A percentile compares a stretch with the other conserved stretches of the same genome.
Evolutionary conservation across 2,797 vertebrate species (phyloP).

Genomic region (Strix occidentalis): DNA sequence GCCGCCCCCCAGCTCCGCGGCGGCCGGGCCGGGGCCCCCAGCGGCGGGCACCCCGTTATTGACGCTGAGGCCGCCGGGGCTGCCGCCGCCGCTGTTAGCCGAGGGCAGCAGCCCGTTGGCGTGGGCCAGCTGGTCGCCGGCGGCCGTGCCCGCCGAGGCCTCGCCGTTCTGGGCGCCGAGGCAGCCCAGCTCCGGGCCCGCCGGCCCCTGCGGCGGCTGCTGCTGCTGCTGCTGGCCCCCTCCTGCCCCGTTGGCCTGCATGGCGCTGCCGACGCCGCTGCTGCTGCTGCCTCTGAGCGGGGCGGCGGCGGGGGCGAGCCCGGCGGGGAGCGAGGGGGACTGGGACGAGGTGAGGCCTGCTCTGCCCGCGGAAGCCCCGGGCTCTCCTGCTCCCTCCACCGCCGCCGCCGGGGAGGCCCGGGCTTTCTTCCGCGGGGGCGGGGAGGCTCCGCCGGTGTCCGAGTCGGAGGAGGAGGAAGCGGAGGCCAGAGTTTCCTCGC

Average conservation of each 20-base stretch:
- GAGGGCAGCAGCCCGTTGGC: conserved; percentile 90
- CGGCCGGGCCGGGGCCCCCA: conserved; percentile 77
- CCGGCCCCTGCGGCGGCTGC: conserved; percentile 85
- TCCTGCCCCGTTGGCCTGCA: conserved; percentile 97
- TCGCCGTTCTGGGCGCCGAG: conserved; percentile 79
- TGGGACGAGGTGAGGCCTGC: conserved; percentile 87
- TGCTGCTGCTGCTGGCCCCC: conserved; percentile 80
- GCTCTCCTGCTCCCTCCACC: conserved; percentile 98
- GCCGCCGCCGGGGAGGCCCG: conserved; percentile 99
- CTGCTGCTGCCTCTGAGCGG: conserved; percentile 77
- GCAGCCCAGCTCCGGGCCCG: conserved; percentile 83
- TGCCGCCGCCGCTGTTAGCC: conserved; percentile 72
- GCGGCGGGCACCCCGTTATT: conserved; percentile 85
- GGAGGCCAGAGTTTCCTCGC: conserved; percentile 99
- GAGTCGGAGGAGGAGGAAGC: conserved; percentile 99
- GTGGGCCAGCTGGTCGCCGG: conserved; percentile 79
- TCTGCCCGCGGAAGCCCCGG: conserved; percentile 91
- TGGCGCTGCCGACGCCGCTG: conserved; percentile 80
- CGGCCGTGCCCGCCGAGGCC: conserved; percentile 69
- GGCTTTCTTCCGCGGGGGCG: conserved; percentile 99
- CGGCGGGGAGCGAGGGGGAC: conserved; percentile 77
- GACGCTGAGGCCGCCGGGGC: conserved; percentile 76
- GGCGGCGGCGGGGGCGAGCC: conserved; percentile 78
- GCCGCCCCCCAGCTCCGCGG: conserved; percentile 78
- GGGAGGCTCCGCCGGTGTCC: conserved; percentile 99